These are phyloP conservation scores for Drosophila navojoa DNA, from an alignment of 1,140 invertebrate species.

Conservation along the genomic window DNA sequence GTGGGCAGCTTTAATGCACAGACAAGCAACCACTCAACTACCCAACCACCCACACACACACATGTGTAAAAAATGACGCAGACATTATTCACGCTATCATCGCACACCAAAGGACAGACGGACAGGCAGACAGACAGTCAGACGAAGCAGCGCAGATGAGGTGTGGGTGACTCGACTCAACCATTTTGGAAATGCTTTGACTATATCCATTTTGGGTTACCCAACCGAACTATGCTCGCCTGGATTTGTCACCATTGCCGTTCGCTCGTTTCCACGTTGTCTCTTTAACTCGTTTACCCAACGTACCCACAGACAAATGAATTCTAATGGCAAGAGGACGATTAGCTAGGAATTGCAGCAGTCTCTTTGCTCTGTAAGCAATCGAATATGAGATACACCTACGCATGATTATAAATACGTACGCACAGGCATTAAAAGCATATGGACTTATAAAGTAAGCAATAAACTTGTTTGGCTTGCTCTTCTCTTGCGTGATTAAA, in stretches of 20 bases:
- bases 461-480: not conserved
- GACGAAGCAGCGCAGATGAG: not conserved
- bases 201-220: constrained; percentile 51
- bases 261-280: constrained; percentile 2
- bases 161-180: not conserved
- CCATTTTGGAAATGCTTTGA: constrained; percentile 35
- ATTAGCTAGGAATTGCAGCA: constrained; percentile 67
- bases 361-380: constrained; percentile 53
- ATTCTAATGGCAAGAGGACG: constrained; percentile 32
- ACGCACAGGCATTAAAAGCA: constrained; percentile 36
- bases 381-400: constrained; percentile 33
- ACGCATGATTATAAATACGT: constrained; percentile 4
- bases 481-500: constrained; percentile 24
- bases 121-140: constrained; percentile 11
- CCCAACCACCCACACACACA: constrained; percentile 23
- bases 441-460: constrained; percentile 19
- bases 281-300: constrained; percentile 30
- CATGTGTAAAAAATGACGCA: constrained; percentile 72
- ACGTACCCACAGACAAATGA: constrained; percentile 10
- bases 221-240: constrained; percentile 53
- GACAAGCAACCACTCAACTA: constrained; percentile 33
- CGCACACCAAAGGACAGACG: constrained; percentile 43
- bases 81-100: constrained; percentile 82
- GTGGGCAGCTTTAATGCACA: constrained; percentile 74
- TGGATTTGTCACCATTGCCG: constrained; percentile 33